Base-by-base conservation (phyloP, 2,113 vertebrate genomes). In the Saccopteryx bilineata region DNA sequence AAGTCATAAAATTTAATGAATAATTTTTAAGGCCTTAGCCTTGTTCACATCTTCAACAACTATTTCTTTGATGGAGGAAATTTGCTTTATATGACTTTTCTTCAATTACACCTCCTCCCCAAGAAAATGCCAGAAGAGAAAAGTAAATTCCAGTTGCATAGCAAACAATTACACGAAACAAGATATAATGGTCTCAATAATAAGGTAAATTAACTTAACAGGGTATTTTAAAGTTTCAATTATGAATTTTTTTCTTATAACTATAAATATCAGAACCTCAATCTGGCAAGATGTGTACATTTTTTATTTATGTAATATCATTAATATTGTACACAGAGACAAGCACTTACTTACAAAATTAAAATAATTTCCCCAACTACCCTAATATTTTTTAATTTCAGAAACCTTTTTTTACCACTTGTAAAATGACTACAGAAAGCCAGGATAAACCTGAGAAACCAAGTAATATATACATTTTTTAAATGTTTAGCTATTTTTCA, bases 201-300 rank as follows among this genome's bases (percentile, higher is more conserved):
- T 17, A 93, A 60, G 19, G 12, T 94, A 95, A 96, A 72, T 0
- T 28, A 65, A 10, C 63, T 94, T 95, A 93, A 86, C 39, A 93
- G 26, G 7, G 60, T 66, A 94, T 61, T 58, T 81, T 1, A 96
- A 94, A 18, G 60, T 94, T 65, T 23, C 96, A 28, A 87, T 84
- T 60, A 86, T 75, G 21, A 58, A 52, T 71, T 75, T 89, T 91
- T 93, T 96, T 83, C 87, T 75, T 56, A 91, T 50, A 9, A 96
- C 18, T 46, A 93, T 17, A 81, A 93, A 91, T 90, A 95, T 76
- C 50, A 61, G 46, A 9, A 93, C 39, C 63, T 31, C 69, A 96
- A 95, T 94, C 93, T 76, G 58, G 71, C 28, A 87, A 96, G 98
- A 96, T 66, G 28, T 61, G 17, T 48, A 89, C 74, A 19, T 17